phyloP scores from a whole-genome alignment of 2,797 vertebrate genomes.

The Sebastes elongatus region DNA sequence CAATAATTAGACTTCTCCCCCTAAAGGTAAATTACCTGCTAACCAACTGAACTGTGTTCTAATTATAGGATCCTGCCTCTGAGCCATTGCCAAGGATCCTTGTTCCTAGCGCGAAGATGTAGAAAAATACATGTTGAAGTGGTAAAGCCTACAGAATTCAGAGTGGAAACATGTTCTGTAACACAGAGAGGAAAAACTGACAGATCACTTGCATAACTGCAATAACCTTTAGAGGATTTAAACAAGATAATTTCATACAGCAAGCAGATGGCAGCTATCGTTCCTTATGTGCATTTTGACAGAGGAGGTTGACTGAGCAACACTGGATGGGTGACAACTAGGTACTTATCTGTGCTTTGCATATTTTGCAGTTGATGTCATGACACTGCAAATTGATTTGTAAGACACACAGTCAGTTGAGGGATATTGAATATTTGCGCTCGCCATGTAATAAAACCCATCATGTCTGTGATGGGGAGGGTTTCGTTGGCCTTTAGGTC shows the following conservation, averaged over 20 bases:
- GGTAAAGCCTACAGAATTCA: constrained; percentile 66
- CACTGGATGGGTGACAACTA: constrained; percentile 66
- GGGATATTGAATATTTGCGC: constrained; percentile 76
- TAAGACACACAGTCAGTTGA: constrained; percentile 64
- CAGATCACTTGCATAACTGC: constrained; percentile 52
- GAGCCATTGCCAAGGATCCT: constrained; percentile 76
- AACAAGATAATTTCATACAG: constrained; percentile 66
- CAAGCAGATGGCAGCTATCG: constrained; percentile 60
- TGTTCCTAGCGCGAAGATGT: constrained; percentile 77
- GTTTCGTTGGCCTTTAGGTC: constrained; percentile 63
- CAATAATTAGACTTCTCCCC: constrained; percentile 88
- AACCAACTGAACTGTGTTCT: constrained; percentile 87
- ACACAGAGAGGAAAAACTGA: constrained; percentile 47
- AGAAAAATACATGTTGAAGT: constrained; percentile 73
- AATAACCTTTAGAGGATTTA: constrained; percentile 75
- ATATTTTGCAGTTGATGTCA: constrained; percentile 73
- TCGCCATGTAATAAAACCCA: constrained; percentile 66
- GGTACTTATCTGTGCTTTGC: constrained; percentile 77
- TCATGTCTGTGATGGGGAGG: constrained; percentile 45
- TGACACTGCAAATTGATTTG: constrained; percentile 78
- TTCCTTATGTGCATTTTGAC: constrained; percentile 59
- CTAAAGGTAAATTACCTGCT: constrained; percentile 89
- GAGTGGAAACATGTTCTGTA: constrained; percentile 56
- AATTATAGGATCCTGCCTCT: constrained; percentile 85
- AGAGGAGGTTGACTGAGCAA: constrained; percentile 66